phyloP scores from a whole-genome alignment of 2,113 vertebrate genomes.

The Dasypus novemcinctus region DNA sequence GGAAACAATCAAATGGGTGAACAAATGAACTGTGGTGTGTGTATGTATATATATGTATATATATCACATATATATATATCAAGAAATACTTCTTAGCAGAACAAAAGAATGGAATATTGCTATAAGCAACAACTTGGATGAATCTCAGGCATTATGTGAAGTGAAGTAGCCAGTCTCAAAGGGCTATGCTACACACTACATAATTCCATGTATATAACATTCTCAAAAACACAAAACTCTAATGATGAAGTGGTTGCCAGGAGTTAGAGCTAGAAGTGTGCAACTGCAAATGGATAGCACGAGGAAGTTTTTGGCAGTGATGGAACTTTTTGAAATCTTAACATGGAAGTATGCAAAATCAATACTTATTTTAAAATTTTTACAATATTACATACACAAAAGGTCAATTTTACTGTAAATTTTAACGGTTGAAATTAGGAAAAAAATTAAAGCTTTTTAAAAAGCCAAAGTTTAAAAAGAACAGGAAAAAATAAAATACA shows the following conservation, averaged over 20 bases:
- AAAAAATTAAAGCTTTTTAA: not conserved
- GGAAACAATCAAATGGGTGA: not conserved
- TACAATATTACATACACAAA: not conserved
- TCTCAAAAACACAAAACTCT: not conserved
- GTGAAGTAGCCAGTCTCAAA: not conserved
- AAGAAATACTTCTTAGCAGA: not conserved
- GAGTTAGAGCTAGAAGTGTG: not conserved
- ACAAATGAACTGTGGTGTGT: not conserved
- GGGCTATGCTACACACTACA: not conserved
- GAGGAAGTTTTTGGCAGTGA: not conserved
- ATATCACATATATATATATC: no score
- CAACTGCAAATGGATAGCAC: not conserved
- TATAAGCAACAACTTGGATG: not conserved
- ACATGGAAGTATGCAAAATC: not conserved
- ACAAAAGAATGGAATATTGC: not conserved
- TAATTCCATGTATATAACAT: not conserved
- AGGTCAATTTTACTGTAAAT: slow-evolving; percentile 10
- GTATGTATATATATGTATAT: no score
- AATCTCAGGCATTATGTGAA: slow-evolving; percentile 1
- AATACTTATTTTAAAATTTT: not conserved
- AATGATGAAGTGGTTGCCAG: not conserved
- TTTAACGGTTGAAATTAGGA: not conserved
- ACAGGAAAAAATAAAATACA: not conserved
- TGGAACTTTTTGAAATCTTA: not conserved
- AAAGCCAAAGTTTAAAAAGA: not conserved